These are phyloP conservation scores for Esox masquinongy DNA, from an alignment of 2,797 vertebrate genomes.

Conservation along the genomic window DNA sequence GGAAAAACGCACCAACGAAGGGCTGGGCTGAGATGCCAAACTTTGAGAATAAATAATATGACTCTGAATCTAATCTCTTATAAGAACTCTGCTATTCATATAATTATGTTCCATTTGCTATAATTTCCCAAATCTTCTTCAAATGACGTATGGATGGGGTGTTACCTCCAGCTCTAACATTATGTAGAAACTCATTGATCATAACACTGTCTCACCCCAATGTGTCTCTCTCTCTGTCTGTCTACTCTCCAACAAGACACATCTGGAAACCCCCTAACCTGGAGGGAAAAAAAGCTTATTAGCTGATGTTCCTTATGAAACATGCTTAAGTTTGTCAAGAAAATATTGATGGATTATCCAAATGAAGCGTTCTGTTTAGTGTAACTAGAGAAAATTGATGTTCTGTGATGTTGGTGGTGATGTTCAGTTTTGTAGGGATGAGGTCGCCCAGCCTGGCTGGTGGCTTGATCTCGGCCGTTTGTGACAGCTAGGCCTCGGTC, in stretches of 20 bases:
- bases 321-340: constrained; percentile 39
- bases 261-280: background rate
- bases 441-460: constrained; percentile 24
- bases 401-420: background rate
- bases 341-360: background rate
- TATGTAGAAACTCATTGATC: constrained; percentile 36
- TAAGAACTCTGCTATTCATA: constrained; percentile 51
- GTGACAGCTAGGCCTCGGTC: constrained; percentile 70
- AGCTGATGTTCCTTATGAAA: constrained; percentile 16
- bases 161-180: constrained; percentile 43
- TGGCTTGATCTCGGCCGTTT: constrained; percentile 66
- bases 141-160: constrained; percentile 44
- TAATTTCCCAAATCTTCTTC: constrained; percentile 54
- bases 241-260: constrained; percentile 18
- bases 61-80: constrained; percentile 47
- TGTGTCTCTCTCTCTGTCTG: constrained; percentile 30
- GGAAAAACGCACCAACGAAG: constrained; percentile 65
- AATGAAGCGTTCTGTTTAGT: too few relatives aligned
- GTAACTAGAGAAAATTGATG: background rate
- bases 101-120: constrained; percentile 55
- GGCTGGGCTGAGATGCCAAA: constrained; percentile 62
- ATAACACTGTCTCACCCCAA: constrained; percentile 31
- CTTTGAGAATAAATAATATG: constrained; percentile 74
- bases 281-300: background rate
- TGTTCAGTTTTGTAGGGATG: background rate